Conservation (phyloP, 2,797 vertebrate species). For the Ibycter americanus region DNA sequence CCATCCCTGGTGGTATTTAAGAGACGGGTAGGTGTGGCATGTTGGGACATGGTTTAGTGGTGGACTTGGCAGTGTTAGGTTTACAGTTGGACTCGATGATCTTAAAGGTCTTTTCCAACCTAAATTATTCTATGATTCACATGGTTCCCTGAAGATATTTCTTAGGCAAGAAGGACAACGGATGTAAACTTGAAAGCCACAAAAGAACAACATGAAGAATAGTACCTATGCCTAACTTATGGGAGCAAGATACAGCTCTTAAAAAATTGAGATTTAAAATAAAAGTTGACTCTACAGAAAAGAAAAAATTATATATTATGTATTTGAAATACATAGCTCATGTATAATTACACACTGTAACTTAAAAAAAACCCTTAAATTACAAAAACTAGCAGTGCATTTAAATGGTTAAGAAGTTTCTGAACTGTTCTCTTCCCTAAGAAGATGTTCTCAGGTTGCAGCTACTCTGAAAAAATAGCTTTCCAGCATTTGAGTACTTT, state of each 20-base stretch:
- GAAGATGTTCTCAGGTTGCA: slow-evolving; percentile 56
- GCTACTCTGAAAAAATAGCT: neutral
- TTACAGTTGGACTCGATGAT: neutral
- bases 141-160: neutral
- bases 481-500: slow-evolving; percentile 26
- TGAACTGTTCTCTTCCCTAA: neutral
- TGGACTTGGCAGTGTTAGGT: no score
- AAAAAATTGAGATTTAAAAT: neutral
- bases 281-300: neutral
- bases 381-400: neutral
- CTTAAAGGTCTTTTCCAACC: neutral
- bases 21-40: no score
- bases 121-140: neutral
- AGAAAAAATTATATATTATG: neutral
- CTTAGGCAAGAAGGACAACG: neutral
- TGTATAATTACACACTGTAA: neutral
- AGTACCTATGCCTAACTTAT: neutral
- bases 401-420: slow-evolving; percentile 55
- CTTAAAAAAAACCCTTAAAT: neutral
- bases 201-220: neutral
- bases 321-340: neutral
- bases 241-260: neutral
- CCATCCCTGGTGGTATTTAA: no score
- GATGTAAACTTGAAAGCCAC: neutral
- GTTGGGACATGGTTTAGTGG: no score